Percentiles rank a stretch among this genome's conserved stretches.
Evolutionary conservation across 2,888 invertebrate species (phyloP).

Genomic region (Eledona agricola): DNA sequence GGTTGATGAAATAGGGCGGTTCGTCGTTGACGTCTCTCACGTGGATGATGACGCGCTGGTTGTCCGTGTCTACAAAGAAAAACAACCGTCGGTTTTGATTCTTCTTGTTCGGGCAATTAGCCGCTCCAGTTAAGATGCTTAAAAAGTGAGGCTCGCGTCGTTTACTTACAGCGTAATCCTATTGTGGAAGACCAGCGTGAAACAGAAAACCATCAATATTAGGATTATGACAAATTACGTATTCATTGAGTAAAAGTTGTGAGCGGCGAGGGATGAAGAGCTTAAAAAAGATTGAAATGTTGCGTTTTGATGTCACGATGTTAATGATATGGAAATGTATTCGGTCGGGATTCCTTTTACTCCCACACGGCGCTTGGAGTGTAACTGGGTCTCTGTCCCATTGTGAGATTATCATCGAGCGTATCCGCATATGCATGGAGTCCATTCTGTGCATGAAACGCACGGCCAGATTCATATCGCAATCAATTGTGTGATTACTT

Average conservation of each 20-base stretch:
- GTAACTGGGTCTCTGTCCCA: constrained; percentile 20
- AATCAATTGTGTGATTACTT: constrained; percentile 33
- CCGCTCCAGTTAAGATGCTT: too few species aligned
- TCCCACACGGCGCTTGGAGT: constrained; percentile 22
- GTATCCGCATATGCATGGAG: constrained; percentile 34
- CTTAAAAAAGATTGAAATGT: constrained; percentile 18
- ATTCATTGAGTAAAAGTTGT: constrained; percentile 21
- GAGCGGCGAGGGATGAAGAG: constrained; percentile 9
- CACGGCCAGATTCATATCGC: constrained; percentile 29
- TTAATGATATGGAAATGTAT: constrained; percentile 29
- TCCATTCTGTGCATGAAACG: constrained; percentile 27
- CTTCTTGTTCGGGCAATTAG: too few species aligned
- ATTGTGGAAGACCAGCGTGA: constrained; percentile 51
- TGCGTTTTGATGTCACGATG: constrained; percentile 14
- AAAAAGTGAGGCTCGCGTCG: not conserved
- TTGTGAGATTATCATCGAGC: constrained; percentile 28
- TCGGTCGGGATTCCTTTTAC: constrained; percentile 27
- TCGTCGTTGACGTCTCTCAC: constrained; percentile 98
- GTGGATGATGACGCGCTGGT: constrained; percentile 93
- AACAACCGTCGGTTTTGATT: constrained; percentile 24
- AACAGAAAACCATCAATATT: constrained; percentile 44
- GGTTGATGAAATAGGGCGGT: constrained; percentile 96
- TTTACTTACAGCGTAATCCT: constrained; percentile 62
- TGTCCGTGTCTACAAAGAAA: constrained; percentile 82
- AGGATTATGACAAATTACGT: constrained; percentile 17